Percentiles rank a stretch among this genome's conserved stretches.
Evolutionary conservation across 2,888 invertebrate species (phyloP).

Genomic region (Diaphora mendica): DNA sequence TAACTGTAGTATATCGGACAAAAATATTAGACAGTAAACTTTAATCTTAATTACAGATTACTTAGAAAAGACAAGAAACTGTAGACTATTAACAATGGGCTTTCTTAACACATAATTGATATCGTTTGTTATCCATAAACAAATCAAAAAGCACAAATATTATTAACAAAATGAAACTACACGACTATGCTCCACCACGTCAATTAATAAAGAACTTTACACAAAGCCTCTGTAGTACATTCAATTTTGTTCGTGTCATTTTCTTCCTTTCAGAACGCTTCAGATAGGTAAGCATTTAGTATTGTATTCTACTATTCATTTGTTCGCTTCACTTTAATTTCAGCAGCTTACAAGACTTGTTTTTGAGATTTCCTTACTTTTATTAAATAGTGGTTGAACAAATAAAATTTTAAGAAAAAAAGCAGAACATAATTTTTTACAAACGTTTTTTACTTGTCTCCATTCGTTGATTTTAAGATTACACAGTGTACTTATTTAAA

Average conservation of each 20-base stretch:
- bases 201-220: slow-evolving; percentile 37
- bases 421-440: too few relatives aligned
- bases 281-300: slow-evolving; percentile 39
- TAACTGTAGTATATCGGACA: too few relatives aligned
- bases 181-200: not conserved
- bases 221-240: slow-evolving; percentile 40
- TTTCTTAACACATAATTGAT: too few relatives aligned
- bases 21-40: too few relatives aligned
- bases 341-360: slow-evolving; percentile 15
- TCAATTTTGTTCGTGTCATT: slow-evolving; percentile 41
- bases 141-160: too few relatives aligned
- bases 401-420: not conserved
- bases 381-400: not conserved
- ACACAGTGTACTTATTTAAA: too few relatives aligned
- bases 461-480: too few relatives aligned
- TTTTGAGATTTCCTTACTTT: not conserved
- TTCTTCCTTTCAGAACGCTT: slow-evolving; percentile 37
- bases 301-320: slow-evolving; percentile 32
- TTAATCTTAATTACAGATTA: too few relatives aligned
- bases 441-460: too few relatives aligned
- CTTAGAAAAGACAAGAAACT: too few relatives aligned
- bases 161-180: not conserved
- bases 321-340: slow-evolving; percentile 32
- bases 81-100: too few relatives aligned
- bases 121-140: too few relatives aligned